phyloP scores from a whole-genome alignment of 23 tunicate genomes.

The Halocynthia aurantium region DNA sequence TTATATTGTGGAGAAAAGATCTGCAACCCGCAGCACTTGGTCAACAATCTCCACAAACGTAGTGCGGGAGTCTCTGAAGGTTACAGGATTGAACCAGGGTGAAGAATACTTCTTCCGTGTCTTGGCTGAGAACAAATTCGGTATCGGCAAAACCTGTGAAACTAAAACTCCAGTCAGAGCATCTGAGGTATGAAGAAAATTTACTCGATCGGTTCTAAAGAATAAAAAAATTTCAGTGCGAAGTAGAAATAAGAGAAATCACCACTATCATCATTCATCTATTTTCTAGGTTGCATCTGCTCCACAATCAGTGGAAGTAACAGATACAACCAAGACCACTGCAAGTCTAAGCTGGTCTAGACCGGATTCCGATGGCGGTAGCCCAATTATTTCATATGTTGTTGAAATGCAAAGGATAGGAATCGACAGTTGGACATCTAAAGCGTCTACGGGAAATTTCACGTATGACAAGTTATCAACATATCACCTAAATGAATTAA shows the following conservation, averaged over 20 bases:
- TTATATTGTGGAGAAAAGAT: constrained; percentile 82
- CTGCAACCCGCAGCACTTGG: constrained; percentile 34
- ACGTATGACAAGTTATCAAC: background rate
- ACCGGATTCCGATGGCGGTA: constrained; percentile 87
- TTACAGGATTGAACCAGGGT: constrained; percentile 41
- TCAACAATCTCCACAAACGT: constrained; percentile 8
- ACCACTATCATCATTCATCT: too few relatives aligned
- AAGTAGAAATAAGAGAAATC: too few relatives aligned
- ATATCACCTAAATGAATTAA: background rate
- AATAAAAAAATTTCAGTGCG: background rate
- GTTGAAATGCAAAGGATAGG: constrained; percentile 73
- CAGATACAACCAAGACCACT: constrained; percentile 55
- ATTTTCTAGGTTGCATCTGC: constrained; percentile 73
- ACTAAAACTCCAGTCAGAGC: constrained; percentile 27
- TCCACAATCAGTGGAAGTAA: constrained; percentile 53
- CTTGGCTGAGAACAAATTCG: constrained; percentile 36
- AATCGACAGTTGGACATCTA: constrained; percentile 45
- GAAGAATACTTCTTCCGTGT: constrained; percentile 28
- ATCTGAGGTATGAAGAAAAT: constrained; percentile 14
- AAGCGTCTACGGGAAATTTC: constrained; percentile 15
- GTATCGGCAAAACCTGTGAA: constrained; percentile 22
- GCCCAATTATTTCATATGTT: constrained; percentile 52
- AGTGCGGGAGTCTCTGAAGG: constrained; percentile 10
- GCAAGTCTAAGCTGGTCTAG: constrained; percentile 74
- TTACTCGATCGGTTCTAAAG: background rate